phyloP scores from a whole-genome alignment of 1,140 invertebrate species.

The Bombus confusus region DNA sequence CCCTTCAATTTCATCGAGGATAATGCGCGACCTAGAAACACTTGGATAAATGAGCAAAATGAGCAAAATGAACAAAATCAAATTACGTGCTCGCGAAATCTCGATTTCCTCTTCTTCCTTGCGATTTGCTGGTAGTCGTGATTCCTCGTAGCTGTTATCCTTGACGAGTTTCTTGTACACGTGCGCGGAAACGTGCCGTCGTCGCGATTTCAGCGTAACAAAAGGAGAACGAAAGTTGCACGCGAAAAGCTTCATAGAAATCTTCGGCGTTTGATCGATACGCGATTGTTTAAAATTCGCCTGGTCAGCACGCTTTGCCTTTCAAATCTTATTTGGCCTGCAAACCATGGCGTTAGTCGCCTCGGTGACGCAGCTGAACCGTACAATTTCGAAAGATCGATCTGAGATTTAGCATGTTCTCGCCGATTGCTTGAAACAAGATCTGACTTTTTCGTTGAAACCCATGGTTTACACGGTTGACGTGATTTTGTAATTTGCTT shows the following conservation, averaged over 20 bases:
- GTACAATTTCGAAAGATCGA: slow-evolving; percentile 25
- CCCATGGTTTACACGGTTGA: neutral
- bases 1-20: neutral
- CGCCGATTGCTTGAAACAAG: neutral
- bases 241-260: slow-evolving; percentile 33
- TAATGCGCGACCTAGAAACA: neutral
- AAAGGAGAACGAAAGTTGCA: slow-evolving; percentile 26
- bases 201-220: slow-evolving; percentile 13
- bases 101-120: neutral
- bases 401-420: neutral
- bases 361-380: slow-evolving; percentile 27
- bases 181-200: slow-evolving; percentile 29
- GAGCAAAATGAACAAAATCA: neutral
- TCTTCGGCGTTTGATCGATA: slow-evolving; percentile 23
- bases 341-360: neutral
- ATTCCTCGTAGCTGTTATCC: slow-evolving; percentile 27
- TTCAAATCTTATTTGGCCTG: slow-evolving; percentile 21
- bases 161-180: slow-evolving; percentile 46
- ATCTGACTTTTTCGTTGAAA: slow-evolving; percentile 1
- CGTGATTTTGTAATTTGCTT: neutral
- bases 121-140: slow-evolving; percentile 11
- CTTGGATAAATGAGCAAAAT: neutral
- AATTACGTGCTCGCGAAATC: neutral
- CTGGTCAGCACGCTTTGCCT: neutral
- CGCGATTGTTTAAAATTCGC: slow-evolving; percentile 43